Conservation (phyloP, 2,113 vertebrate genomes). For the Mus spicilegus region DNA sequence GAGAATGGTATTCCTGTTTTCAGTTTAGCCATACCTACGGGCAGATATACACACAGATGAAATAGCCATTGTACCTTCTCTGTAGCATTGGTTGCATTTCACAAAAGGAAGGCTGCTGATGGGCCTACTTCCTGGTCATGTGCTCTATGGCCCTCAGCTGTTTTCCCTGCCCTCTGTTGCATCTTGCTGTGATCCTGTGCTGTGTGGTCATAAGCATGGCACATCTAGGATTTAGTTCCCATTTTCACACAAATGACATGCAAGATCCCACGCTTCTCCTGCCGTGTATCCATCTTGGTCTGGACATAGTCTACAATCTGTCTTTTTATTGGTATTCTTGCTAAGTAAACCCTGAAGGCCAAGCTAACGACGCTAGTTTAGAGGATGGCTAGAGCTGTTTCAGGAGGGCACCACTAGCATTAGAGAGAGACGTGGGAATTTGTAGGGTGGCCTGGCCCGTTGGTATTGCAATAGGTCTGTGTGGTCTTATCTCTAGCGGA, state of each 20-base stretch:
- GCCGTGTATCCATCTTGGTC: background rate
- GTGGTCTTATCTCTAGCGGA: conserved; percentile 17
- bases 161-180: background rate
- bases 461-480: conserved; percentile 38
- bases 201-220: background rate
- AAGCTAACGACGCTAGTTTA: background rate
- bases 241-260: background rate
- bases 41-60: conserved; percentile 75
- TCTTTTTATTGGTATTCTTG: background rate
- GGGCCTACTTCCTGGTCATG: background rate
- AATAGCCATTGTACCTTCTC: conserved; percentile 65
- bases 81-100: conserved; percentile 72
- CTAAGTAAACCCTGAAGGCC: background rate
- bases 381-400: background rate
- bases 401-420: background rate
- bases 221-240: background rate
- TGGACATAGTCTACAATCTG: background rate
- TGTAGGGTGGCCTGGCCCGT: background rate
- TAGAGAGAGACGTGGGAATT: background rate
- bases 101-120: conserved; percentile 56
- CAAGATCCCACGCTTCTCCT: background rate
- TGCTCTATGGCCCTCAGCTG: background rate
- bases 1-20: conserved; percentile 64
- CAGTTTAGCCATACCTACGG: conserved; percentile 60
- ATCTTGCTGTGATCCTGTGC: background rate